Conservation (phyloP, 2,888 invertebrate species). For the Uropetala carovei region DNA sequence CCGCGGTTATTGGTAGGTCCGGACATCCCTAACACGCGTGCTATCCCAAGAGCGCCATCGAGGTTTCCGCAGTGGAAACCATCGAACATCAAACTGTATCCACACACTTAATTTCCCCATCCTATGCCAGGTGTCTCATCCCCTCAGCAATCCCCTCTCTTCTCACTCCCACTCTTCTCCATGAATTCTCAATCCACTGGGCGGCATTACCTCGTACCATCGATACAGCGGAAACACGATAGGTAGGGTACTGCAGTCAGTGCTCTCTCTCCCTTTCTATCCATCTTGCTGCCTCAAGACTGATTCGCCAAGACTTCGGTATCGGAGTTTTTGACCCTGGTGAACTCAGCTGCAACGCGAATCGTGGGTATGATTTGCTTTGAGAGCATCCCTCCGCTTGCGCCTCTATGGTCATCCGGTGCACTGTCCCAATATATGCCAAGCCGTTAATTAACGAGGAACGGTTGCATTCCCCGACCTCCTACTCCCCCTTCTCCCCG, state of each 20-base stretch:
- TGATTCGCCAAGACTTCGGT: constrained; percentile 1
- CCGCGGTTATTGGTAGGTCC: constrained; percentile 49
- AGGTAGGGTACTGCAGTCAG: neutral
- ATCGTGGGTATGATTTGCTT: neutral
- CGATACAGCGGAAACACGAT: neutral
- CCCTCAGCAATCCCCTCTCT: neutral
- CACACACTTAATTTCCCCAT: constrained; percentile 35
- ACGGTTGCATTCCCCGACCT: constrained; percentile 3
- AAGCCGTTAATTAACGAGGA: constrained; percentile 46
- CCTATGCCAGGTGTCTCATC: neutral
- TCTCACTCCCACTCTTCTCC: neutral
- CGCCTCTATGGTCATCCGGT: neutral
- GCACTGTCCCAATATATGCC: constrained; percentile 44
- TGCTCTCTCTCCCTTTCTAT: neutral
- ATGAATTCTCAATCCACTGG: constrained; percentile 17
- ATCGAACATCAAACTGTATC: constrained; percentile 50
- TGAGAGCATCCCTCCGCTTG: neutral
- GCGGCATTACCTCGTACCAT: neutral
- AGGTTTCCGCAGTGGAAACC: constrained; percentile 1
- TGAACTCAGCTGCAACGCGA: neutral
- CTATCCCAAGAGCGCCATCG: constrained; percentile 56
- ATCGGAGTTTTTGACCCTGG: neutral
- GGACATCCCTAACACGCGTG: constrained; percentile 15
- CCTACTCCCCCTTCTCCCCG: neutral
- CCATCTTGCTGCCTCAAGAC: neutral